Percentiles rank a stretch among this genome's conserved stretches.
Evolutionary conservation across 2,888 invertebrate genomes (phyloP).

Genomic region (Volucella inflata): DNA sequence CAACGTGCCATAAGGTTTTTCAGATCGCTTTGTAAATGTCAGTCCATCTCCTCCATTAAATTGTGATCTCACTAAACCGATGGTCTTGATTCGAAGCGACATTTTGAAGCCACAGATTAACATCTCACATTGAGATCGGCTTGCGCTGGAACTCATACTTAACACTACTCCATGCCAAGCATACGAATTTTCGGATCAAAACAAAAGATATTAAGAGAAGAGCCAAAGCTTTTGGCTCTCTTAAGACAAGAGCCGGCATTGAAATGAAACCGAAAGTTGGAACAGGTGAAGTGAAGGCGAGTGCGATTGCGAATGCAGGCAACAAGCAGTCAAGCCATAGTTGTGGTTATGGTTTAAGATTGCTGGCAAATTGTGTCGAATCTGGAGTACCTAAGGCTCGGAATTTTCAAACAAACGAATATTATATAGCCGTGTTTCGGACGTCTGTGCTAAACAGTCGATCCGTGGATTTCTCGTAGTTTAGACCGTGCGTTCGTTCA

Average conservation of each 20-base stretch:
- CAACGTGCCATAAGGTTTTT: slow-evolving; percentile 1
- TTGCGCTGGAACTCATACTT: slow-evolving; percentile 19
- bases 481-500: slow-evolving; percentile 46
- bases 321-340: neutral
- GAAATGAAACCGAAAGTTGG: slow-evolving; percentile 67
- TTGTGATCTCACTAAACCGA: neutral
- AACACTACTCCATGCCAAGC: neutral
- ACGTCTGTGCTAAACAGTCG: slow-evolving; percentile 60
- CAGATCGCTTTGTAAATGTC: slow-evolving; percentile 40
- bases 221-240: slow-evolving; percentile 42
- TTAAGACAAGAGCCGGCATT: slow-evolving; percentile 41
- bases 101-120: slow-evolving; percentile 38
- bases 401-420: slow-evolving; percentile 38
- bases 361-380: slow-evolving; percentile 13
- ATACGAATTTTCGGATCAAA: neutral
- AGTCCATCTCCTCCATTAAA: slow-evolving; percentile 14
- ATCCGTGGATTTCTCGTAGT: slow-evolving; percentile 53
- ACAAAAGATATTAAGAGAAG: slow-evolving; percentile 40
- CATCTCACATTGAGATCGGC: slow-evolving; percentile 4
- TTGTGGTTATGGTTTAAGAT: neutral
- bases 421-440: slow-evolving; percentile 56
- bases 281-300: slow-evolving; percentile 29
- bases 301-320: slow-evolving; percentile 31
- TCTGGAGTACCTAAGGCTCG: slow-evolving; percentile 36
- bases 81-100: slow-evolving; percentile 40